Conservation (phyloP, 2,113 vertebrate genomes). For the Corythornis cristatus region DNA sequence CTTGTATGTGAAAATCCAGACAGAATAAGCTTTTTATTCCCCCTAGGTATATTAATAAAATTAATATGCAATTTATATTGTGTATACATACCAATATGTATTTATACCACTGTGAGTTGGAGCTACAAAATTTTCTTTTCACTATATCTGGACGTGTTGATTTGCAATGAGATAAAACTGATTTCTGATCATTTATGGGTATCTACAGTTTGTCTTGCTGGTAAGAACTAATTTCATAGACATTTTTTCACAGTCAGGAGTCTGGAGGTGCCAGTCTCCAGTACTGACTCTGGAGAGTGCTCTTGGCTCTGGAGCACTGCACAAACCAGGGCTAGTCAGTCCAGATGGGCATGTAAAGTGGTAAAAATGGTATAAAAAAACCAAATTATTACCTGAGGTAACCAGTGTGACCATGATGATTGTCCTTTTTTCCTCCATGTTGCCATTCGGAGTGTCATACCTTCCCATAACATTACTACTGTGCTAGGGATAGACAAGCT, state of each 20-base stretch:
- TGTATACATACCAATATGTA: neutral
- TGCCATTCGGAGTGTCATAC: neutral
- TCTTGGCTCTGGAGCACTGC: neutral
- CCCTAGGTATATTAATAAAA: neutral
- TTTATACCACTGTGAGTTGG: neutral
- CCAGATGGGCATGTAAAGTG: neutral
- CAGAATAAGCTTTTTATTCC: neutral
- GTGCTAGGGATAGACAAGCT: neutral
- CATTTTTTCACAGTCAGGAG: neutral
- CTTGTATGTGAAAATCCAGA: neutral
- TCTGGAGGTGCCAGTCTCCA: neutral
- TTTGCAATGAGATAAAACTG: neutral
- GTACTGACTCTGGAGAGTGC: neutral
- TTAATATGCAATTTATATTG: neutral
- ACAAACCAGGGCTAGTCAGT: neutral
- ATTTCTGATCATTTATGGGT: neutral
- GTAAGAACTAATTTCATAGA: neutral
- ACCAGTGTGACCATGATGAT: neutral
- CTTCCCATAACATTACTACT: neutral
- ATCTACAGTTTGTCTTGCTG: neutral
- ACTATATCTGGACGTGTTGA: neutral
- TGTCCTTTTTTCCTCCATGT: neutral
- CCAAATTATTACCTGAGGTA: too few species aligned
- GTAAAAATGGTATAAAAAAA: too few species aligned
- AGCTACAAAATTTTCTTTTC: neutral